Evolutionary conservation across 2,113 vertebrate species (phyloP), one percentile per base, ranked within the genome.

Genomic region (Turnix velox): DNA sequence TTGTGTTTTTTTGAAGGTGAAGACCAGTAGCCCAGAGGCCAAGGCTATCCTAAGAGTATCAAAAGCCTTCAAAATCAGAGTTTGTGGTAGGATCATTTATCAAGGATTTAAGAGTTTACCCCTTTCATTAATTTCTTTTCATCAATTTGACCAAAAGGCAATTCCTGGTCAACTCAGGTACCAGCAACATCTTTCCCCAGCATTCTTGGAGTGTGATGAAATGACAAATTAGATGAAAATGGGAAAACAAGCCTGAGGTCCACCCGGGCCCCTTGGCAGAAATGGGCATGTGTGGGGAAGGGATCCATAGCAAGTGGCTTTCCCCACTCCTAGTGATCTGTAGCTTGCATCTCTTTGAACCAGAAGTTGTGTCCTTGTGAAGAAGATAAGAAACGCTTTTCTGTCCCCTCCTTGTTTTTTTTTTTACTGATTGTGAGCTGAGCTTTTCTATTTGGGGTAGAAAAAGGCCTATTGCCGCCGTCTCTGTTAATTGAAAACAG

Each of bases 391-490:
- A 88, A 62, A 52, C 11, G 43, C 24, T 39, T 80, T 90, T 74
- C 49, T 18, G 55, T 45, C 30, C n/a, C 81, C 35, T 10, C 35
- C 31, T 39, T 39, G 1, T 2, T 5, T 35, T 35, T 45, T 22
- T 10, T 46, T 42, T 66, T 37, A 20, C 58, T 23, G 18, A 35
- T 33, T 7, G 43, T 40, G 61, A 71, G 1, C 46, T 6, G 46
- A 58, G 35, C 59, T 6, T 71, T 67, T 17, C 0, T 28, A 10
- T 42, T 55, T 28, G 51, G 40, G 67, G 51, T 20, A 42, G 33
- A 25, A 72, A 45, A 30, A 33, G 20, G n/a, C 43, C 1, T 8
- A 2, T 17, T 35, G 46, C n/a, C 3, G 39, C 23, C 0, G 30
- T 11, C 18, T 4, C 7, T 6, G 5, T 25, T n/a, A 5, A 6